Evolutionary conservation across 2,797 vertebrate species (phyloP).

Genomic region (Discoglossus pictus): DNA sequence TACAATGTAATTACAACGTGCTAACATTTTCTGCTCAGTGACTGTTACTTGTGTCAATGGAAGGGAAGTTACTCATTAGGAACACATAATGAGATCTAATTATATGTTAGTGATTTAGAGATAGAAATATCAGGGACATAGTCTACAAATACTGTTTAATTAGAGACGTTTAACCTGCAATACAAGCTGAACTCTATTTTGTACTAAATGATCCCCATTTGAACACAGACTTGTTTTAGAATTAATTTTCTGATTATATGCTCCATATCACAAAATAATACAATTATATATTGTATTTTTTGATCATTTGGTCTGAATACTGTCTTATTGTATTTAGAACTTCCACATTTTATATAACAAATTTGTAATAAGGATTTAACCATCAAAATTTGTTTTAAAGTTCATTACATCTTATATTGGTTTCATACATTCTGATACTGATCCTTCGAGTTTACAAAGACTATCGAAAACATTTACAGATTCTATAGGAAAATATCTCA

Average conservation of each 20-base stretch:
- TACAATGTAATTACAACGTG: constrained; percentile 5
- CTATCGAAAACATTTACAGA: too few relatives aligned
- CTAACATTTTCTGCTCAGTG: constrained; percentile 29
- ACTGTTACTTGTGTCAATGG: constrained; percentile 41
- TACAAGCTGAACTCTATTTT: constrained; percentile 39
- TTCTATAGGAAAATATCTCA: too few relatives aligned
- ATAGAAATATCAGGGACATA: constrained; percentile 49
- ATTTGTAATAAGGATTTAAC: too few relatives aligned
- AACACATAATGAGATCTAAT: constrained; percentile 50
- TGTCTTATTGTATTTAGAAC: too few relatives aligned
- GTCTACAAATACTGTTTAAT: constrained; percentile 43
- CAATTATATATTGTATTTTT: too few relatives aligned
- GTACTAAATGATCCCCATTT: constrained; percentile 36
- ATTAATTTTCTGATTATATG: neutral
- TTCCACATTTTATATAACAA: too few relatives aligned
- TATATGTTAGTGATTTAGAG: constrained; percentile 42
- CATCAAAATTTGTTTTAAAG: too few relatives aligned
- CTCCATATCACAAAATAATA: neutral
- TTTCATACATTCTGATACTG: too few relatives aligned
- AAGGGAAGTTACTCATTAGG: constrained; percentile 47
- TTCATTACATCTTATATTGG: too few relatives aligned
- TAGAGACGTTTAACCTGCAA: constrained; percentile 38
- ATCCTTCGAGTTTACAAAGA: too few relatives aligned
- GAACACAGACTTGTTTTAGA: constrained; percentile 5
- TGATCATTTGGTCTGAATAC: too few relatives aligned